These are phyloP conservation scores for Sarcophaga variegata DNA, from an alignment of 2,888 invertebrate species.

Conservation along the genomic window DNA sequence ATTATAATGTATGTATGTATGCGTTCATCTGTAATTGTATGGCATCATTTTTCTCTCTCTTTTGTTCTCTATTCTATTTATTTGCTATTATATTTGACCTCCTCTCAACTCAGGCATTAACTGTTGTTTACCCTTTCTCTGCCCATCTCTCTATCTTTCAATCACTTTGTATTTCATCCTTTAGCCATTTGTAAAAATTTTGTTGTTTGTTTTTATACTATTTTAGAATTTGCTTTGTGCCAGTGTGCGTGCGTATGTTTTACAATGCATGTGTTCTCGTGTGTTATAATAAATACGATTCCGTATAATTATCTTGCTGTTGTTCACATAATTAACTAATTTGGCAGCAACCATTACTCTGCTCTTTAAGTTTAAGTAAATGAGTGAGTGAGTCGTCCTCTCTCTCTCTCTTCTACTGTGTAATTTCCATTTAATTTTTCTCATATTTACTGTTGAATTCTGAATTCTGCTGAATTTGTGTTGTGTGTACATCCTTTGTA, in stretches of 20 bases:
- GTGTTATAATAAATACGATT: constrained; percentile 44
- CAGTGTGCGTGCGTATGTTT: not conserved
- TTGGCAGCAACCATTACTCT: constrained; percentile 58
- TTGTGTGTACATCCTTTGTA: constrained; percentile 21
- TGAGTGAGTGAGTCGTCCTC: not conserved
- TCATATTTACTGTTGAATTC: not conserved
- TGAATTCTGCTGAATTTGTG: constrained; percentile 34
- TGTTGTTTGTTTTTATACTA: not conserved
- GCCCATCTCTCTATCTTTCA: too few species aligned
- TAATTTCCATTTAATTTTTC: not conserved
- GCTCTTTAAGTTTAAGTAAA: constrained; percentile 2
- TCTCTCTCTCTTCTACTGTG: not conserved
- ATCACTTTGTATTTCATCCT: too few species aligned
- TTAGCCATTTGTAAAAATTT: too few species aligned
- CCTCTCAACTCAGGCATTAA: not conserved
- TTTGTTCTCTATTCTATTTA: not conserved
- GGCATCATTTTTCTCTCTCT: not conserved
- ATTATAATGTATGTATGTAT: not conserved
- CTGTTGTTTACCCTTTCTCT: not conserved
- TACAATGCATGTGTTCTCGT: not conserved
- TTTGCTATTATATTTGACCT: not conserved
- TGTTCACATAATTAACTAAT: constrained; percentile 62
- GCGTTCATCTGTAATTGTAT: not conserved
- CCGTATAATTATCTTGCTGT: constrained; percentile 49
- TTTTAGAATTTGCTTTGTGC: not conserved